phyloP scores from a whole-genome alignment of 1,140 invertebrate species.

The Ceratosolen fusciceps region DNA sequence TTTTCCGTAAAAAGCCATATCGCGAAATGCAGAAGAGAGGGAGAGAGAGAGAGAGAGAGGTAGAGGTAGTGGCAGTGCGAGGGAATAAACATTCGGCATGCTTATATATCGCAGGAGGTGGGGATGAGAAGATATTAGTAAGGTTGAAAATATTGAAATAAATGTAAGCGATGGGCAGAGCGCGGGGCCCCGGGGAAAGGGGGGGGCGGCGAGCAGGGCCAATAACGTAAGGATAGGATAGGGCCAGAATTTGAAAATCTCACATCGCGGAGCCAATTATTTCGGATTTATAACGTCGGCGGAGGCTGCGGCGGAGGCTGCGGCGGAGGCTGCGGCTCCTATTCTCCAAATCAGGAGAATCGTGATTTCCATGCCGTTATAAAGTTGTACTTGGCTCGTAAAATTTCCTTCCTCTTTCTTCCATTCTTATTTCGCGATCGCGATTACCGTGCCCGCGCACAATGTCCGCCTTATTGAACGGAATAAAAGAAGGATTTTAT shows the following conservation, averaged over 20 bases:
- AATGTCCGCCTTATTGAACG: slow-evolving; percentile 13
- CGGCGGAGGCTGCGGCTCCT: slow-evolving; percentile 52
- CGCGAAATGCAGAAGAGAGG: background rate
- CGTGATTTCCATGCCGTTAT: slow-evolving; percentile 54
- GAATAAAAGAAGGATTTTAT: slow-evolving; percentile 32
- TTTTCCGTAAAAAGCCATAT: background rate
- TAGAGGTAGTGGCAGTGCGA: background rate
- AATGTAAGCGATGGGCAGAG: slow-evolving; percentile 55
- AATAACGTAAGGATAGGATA: slow-evolving; percentile 19
- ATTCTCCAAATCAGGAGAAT: slow-evolving; percentile 53
- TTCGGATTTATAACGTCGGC: slow-evolving; percentile 69
- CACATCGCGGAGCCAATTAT: slow-evolving; percentile 64
- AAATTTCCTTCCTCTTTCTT: slow-evolving; percentile 42
- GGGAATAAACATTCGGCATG: background rate
- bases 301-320: slow-evolving; percentile 53
- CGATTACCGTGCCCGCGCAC: slow-evolving; percentile 24
- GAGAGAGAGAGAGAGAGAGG: no score
- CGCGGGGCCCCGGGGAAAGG: slow-evolving; percentile 55
- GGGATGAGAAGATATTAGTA: slow-evolving; percentile 15
- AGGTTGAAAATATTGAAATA: slow-evolving; percentile 61
- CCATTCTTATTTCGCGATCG: slow-evolving; percentile 40
- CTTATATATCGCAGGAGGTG: background rate
- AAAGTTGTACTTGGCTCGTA: slow-evolving; percentile 51
- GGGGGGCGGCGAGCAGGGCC: no score
- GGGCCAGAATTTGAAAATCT: slow-evolving; percentile 25